phyloP scores from a whole-genome alignment of 1,140 invertebrate species.

The Lepidotrigona ventralis region DNA sequence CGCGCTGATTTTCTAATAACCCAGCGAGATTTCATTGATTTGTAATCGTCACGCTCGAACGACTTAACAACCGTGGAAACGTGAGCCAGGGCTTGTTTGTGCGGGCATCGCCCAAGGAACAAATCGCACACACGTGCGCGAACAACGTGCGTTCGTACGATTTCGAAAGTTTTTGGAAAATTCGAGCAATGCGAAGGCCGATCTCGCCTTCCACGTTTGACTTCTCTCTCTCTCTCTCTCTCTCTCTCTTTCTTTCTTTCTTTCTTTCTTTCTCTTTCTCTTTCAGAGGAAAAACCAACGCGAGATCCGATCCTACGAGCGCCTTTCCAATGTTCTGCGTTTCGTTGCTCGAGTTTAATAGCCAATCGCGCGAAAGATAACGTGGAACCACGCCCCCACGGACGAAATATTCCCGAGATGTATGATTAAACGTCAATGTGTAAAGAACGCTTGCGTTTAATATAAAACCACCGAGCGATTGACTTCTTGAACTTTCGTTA shows the following conservation, averaged over 20 bases:
- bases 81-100: neutral
- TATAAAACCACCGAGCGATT: slow-evolving; percentile 9
- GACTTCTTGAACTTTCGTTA: slow-evolving; percentile 37
- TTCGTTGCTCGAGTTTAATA: neutral
- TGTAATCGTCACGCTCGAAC: slow-evolving; percentile 32
- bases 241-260: too few species aligned
- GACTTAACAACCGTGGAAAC: slow-evolving; percentile 9
- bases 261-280: too few species aligned
- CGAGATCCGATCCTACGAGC: neutral
- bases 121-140: slow-evolving; percentile 22
- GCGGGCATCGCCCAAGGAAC: neutral
- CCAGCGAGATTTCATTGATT: slow-evolving; percentile 35
- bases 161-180: slow-evolving; percentile 35
- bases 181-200: slow-evolving; percentile 34
- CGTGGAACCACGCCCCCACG: neutral
- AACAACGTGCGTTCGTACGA: neutral
- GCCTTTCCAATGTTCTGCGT: slow-evolving; percentile 5
- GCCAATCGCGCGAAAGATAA: slow-evolving; percentile 1
- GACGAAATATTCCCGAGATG: neutral
- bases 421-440: slow-evolving; percentile 12
- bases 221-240: neutral
- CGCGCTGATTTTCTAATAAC: slow-evolving; percentile 49
- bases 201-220: neutral
- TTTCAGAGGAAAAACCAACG: neutral
- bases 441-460: slow-evolving; percentile 22